Base-by-base conservation (phyloP, 2,888 invertebrate species). In the Hirtodrosophila trivittata region DNA sequence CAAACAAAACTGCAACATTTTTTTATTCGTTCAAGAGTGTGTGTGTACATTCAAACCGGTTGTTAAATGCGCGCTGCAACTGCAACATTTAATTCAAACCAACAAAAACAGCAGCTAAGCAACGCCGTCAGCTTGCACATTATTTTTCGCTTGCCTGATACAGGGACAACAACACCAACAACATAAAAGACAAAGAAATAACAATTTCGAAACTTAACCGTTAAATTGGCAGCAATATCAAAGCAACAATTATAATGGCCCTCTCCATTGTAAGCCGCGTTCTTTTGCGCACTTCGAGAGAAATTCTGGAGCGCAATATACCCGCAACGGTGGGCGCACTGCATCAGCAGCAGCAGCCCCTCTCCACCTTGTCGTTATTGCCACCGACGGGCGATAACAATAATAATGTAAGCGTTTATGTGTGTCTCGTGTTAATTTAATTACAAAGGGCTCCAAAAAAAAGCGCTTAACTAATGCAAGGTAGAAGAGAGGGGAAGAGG, bases 301-400 rank as follows among this genome's bases (percentile, higher is more conserved):
- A 89, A 72, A 75, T 88, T 64, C 69, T 89, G 76, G 89, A 88
- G 66, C 88, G 88, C 72, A 88, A 86, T 76, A 81, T 87, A 66
- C 73, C 75, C 58, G 77, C 77, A 58, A 58, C 84, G 26, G 55
- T 86, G 37, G 74, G 69, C 43, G 75, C 78, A 45, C 55, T 84
- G 52, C 81, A 70, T 12, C 70, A 64, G 14, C 60, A 64, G 26
- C 68, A 49, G 37, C 67, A 46, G 39, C 49, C 46, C 32, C 50
- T 63, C 41, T 55, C 63, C 59, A 63, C 73, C 42, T 35, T 43
- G 30, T 12, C 63, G 45, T 60, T 51, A 45, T 26, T n/a, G n/a
- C n/a, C n/a, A n/a, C n/a, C 64, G 30, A 51, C 42, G 18, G 50
- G 49, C 50, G 80, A 83, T 56, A 71, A 57, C 56, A 74, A 69